These are phyloP conservation scores for Sarcophaga carnaria DNA, from an alignment of 2,888 invertebrate genomes.

Conservation along the genomic window DNA sequence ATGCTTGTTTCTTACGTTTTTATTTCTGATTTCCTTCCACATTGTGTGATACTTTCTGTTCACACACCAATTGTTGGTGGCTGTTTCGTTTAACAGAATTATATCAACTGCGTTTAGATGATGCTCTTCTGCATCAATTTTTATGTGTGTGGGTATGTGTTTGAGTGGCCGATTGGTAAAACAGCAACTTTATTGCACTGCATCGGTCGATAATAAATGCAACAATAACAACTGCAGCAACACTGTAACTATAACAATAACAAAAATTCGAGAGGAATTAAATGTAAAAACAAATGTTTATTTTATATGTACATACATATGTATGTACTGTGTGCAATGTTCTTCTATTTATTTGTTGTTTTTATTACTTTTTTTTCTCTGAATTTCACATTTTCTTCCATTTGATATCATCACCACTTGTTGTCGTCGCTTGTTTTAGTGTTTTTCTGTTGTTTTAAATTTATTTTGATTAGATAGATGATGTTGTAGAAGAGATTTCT, in stretches of 20 bases:
- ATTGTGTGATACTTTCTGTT: no score
- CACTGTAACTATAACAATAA: background rate
- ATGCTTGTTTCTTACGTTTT: no score
- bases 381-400: slow-evolving; percentile 36
- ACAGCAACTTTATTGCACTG: slow-evolving; percentile 1
- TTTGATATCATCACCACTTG: slow-evolving; percentile 23
- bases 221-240: background rate
- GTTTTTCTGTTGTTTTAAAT: slow-evolving; percentile 3
- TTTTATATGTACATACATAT: background rate
- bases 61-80: no score
- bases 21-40: no score
- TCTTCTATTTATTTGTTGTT: background rate
- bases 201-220: slow-evolving; percentile 26
- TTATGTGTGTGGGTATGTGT: no score
- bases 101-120: no score
- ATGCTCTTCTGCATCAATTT: no score
- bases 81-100: no score
- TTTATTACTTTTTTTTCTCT: background rate
- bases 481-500: background rate
- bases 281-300: slow-evolving; percentile 38
- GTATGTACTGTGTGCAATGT: background rate
- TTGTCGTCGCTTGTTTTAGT: background rate
- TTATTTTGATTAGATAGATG: slow-evolving; percentile 22
- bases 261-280: background rate
- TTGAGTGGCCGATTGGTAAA: background rate